Conservation (phyloP, 2,888 invertebrate genomes). For the Drosophila birchii region DNA sequence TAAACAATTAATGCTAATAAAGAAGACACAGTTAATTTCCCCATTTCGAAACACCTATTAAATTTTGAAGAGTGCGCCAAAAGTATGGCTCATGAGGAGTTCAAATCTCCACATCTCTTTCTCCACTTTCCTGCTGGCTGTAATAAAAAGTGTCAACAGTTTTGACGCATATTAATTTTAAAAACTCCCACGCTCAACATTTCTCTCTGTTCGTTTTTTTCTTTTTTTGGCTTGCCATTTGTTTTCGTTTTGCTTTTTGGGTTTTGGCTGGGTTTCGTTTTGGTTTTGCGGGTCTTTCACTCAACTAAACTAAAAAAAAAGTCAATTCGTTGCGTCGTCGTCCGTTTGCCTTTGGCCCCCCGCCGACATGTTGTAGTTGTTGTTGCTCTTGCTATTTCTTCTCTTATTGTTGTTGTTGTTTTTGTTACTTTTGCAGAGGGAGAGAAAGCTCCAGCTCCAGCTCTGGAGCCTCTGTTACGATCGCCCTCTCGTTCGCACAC, state of each 20-base stretch:
- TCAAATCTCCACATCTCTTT: constrained; percentile 28
- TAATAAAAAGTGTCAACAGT: constrained; percentile 63
- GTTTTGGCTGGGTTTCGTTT: constrained; percentile 46
- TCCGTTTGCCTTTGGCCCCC: constrained; percentile 68
- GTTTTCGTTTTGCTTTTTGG: constrained; percentile 42
- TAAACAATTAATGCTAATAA: too few species aligned
- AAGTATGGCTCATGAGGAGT: too few species aligned
- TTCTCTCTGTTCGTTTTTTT: constrained; percentile 41
- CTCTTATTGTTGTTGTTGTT: constrained; percentile 5
- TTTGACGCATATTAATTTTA: constrained; percentile 75
- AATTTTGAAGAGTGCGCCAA: background rate
- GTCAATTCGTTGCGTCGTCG: constrained; percentile 61
- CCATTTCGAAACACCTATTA: background rate
- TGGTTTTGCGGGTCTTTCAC: constrained; percentile 49
- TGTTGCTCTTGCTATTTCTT: constrained; percentile 24
- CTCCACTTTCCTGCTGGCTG: background rate
- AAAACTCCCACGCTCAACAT: constrained; percentile 79
- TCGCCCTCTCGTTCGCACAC: constrained; percentile 24
- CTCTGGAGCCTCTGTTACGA: constrained; percentile 11
- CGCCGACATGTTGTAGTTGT: constrained; percentile 11
- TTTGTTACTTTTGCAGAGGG: constrained; percentile 53
- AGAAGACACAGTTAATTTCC: too few species aligned
- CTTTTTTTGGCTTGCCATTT: constrained; percentile 20
- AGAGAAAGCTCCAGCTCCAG: constrained; percentile 66
- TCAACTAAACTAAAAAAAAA: constrained; percentile 26